phyloP scores from a whole-genome alignment of 2,113 vertebrate species.

The Odontesthes bonariensis region DNA sequence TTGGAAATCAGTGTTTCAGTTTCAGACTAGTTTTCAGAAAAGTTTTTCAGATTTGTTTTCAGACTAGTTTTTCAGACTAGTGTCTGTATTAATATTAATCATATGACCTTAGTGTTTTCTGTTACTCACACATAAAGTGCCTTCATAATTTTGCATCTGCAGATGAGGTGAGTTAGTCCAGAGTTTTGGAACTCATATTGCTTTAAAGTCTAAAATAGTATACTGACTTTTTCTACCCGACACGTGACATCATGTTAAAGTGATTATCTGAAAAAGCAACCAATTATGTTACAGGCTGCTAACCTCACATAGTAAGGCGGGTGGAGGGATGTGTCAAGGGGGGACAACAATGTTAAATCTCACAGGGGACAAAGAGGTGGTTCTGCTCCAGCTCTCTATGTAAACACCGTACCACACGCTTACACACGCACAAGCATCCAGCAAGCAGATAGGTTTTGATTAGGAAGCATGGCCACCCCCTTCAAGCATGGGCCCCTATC shows the following conservation, averaged over 20 bases:
- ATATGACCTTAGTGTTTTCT: not conserved
- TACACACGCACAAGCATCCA: conserved; percentile 27
- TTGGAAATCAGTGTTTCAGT: not conserved
- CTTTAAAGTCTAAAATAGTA: not conserved
- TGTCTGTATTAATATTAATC: not conserved
- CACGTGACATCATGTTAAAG: not conserved
- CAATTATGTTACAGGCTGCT: conserved; percentile 44
- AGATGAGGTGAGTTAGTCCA: no score
- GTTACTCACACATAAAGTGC: no score
- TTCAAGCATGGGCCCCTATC: conserved; percentile 63
- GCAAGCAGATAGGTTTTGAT: conserved; percentile 58
- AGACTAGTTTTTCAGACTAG: not conserved
- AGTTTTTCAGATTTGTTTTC: no score
- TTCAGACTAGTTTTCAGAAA: not conserved
- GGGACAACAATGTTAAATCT: conserved; percentile 53
- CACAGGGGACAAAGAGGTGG: conserved; percentile 64
- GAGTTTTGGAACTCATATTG: not conserved
- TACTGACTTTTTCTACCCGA: not conserved
- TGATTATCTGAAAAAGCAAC: not conserved
- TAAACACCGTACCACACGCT: conserved; percentile 55
- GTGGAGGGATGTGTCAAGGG: not conserved
- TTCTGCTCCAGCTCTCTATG: conserved; percentile 65
- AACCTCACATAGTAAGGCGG: conserved; percentile 34
- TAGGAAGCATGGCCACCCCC: conserved; percentile 47
- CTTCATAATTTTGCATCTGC: no score